A percentile compares a stretch with the other conserved stretches of the same genome.
Evolutionary conservation across 2,113 vertebrate species (phyloP).

Genomic region (Ia io): DNA sequence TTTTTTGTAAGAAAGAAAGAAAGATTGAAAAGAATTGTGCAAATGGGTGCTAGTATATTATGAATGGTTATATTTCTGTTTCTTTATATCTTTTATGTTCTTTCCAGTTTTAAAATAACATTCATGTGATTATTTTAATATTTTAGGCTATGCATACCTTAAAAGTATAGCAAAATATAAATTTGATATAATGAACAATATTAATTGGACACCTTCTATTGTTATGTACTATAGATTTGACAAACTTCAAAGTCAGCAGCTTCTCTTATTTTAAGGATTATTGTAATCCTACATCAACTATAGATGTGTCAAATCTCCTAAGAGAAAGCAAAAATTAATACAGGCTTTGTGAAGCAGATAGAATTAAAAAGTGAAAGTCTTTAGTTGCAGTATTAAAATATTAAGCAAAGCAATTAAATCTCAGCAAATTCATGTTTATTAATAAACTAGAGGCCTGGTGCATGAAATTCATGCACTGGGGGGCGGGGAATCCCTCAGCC

Average conservation of each 20-base stretch:
- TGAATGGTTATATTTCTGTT: not conserved
- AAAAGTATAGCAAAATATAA: not conserved
- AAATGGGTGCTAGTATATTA: not conserved
- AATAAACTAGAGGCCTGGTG: not conserved
- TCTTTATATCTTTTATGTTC: not conserved
- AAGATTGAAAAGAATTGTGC: not conserved
- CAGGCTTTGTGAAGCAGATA: not conserved
- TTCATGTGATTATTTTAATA: not conserved
- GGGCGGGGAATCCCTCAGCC: too few relatives aligned
- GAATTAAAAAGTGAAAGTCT: not conserved
- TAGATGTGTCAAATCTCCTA: not conserved
- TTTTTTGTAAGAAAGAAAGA: not conserved
- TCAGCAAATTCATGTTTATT: not conserved
- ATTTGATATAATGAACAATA: not conserved
- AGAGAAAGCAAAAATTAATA: not conserved
- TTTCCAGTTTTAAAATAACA: not conserved
- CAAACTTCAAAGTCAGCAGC: not conserved
- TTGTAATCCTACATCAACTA: not conserved
- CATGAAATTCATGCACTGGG: too few relatives aligned
- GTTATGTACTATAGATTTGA: not conserved
- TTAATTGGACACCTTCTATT: not conserved
- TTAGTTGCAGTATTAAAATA: not conserved
- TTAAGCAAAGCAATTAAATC: not conserved
- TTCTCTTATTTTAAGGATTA: constrained; percentile 24
- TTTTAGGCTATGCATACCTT: not conserved